A percentile compares a stretch with the other conserved stretches of the same genome.
phyloP scores from a whole-genome alignment of 2,113 vertebrate species.

The Geothlypis trichas region DNA sequence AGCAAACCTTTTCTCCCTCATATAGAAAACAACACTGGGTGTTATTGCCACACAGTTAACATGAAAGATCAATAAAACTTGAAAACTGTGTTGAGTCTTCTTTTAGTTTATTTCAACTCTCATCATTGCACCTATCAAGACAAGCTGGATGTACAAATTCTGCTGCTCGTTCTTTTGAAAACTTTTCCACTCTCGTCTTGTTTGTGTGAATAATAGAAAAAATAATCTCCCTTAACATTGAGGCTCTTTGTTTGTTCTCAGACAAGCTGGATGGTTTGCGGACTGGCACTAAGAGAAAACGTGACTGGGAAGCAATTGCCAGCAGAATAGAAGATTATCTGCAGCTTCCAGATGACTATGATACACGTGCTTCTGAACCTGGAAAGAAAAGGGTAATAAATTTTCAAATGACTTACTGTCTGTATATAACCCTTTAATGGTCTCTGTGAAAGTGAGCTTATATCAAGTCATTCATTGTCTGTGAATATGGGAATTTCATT shows the following conservation, averaged over 20 bases:
- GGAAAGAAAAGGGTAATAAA: slow-evolving; percentile 93
- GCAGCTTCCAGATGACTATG: slow-evolving; percentile 97
- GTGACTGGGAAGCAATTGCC: slow-evolving; percentile 85
- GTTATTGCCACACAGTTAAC: not conserved
- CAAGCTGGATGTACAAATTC: slow-evolving; percentile 50
- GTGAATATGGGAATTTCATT: not conserved
- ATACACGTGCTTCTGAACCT: slow-evolving; percentile 92
- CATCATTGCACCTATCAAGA: slow-evolving; percentile 47
- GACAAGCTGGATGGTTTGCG: slow-evolving; percentile 96
- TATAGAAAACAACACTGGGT: not conserved
- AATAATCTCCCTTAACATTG: slow-evolving; percentile 65
- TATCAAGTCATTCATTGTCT: not conserved
- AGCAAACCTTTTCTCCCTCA: slow-evolving; percentile 15
- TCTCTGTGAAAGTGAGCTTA: not conserved
- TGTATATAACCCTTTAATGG: not conserved
- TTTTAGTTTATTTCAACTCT: slow-evolving; percentile 55
- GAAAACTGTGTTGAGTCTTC: slow-evolving; percentile 48
- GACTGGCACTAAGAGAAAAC: slow-evolving; percentile 90
- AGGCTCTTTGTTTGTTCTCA: slow-evolving; percentile 81
- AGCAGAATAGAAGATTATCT: slow-evolving; percentile 94
- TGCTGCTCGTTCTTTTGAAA: slow-evolving; percentile 55
- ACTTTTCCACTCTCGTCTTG: slow-evolving; percentile 49
- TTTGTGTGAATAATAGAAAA: slow-evolving; percentile 43
- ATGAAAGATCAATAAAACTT: slow-evolving; percentile 60
- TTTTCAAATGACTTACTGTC: not conserved